Base-by-base conservation (phyloP, 2,113 vertebrate species). In the Nothoprocta pentlandii region DNA sequence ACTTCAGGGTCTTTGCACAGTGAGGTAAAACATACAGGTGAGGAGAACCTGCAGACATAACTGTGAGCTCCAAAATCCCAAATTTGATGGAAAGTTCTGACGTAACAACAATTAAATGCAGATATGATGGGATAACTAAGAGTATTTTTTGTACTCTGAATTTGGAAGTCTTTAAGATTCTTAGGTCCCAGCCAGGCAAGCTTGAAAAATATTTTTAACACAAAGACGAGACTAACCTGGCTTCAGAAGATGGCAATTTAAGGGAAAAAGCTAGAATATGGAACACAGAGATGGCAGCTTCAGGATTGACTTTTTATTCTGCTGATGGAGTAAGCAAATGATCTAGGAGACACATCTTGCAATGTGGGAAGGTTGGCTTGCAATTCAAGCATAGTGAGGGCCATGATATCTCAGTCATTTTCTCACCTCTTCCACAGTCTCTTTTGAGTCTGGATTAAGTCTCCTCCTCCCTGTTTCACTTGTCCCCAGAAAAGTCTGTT, bases 1-100 rank as follows among this genome's bases (percentile, higher is more conserved):
- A 9, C 62, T 76, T 9, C 5, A 0, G 0, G 28, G 23, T 21
- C 39, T 90, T 86, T 80, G 30, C 17, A n/a, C 8, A 1, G 7
- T 1, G 4, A 12, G 4, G 2, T 36, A 25, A 16, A 75, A 75
- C 44, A 44, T 41, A 68, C 25, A 61, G 8, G 4, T 1, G 0
- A 58, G n/a, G 58, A 44, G 12, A 81, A 12, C 4, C 11, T 9
- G 39, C 7, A 13, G 26, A 39, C 64, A 78, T 14, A 86, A 64
- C 21, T 46, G 30, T 8, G 0, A 32, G 3, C 4, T 12, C 9
- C 9, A 10, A 17, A 53, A 44, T 49, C 32, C 39, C 41, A 64
- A 80, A 36, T n/a, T 80, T 69, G 41, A 66, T 4, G 2, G 10
- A 53, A 78, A 26, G 58, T 22, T 21, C 1, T 58, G 44, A 44